Evolutionary conservation across 2,888 invertebrate species (phyloP).

Genomic region (Cabera pusaria): DNA sequence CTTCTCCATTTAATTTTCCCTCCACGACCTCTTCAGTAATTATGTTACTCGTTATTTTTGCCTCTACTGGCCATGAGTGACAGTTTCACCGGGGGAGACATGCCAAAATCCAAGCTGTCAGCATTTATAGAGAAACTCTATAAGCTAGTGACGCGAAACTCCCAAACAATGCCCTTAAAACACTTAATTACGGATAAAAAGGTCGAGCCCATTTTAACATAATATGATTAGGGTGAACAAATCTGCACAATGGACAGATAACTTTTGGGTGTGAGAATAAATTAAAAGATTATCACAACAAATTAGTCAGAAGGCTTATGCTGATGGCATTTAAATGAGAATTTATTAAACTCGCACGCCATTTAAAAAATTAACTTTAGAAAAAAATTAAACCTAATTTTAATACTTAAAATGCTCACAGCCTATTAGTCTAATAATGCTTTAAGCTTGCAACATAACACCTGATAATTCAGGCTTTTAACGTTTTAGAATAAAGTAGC

Average conservation of each 20-base stretch:
- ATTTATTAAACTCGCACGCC: slow-evolving; percentile 19
- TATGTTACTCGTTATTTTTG: no score
- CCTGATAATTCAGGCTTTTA: slow-evolving; percentile 1
- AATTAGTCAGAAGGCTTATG: slow-evolving; percentile 30
- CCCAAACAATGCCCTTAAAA: slow-evolving; percentile 35
- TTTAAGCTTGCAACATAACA: slow-evolving; percentile 9
- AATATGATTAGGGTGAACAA: slow-evolving; percentile 43
- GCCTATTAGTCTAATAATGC: slow-evolving; percentile 11
- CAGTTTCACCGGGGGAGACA: no score
- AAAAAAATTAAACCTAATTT: no score
- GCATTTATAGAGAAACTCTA: no score
- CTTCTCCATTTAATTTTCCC: no score
- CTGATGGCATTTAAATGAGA: slow-evolving; percentile 32
- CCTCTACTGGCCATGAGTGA: no score
- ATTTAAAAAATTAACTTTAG: slow-evolving; percentile 3
- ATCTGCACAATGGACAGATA: slow-evolving; percentile 33
- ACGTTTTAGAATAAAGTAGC: slow-evolving; percentile 11
- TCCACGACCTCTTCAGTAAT: no score
- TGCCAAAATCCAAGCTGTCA: no score
- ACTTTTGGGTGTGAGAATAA: slow-evolving; percentile 38
- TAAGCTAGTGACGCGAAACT: slow-evolving; percentile 5
- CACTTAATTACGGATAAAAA: slow-evolving; percentile 45
- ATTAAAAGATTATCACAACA: slow-evolving; percentile 45
- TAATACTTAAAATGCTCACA: slow-evolving; percentile 4
- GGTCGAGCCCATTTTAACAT: slow-evolving; percentile 35